A percentile compares a stretch with the other conserved stretches of the same genome.
Conservation (phyloP, 2,888 invertebrate genomes). For the Ligdia adustata region DNA sequence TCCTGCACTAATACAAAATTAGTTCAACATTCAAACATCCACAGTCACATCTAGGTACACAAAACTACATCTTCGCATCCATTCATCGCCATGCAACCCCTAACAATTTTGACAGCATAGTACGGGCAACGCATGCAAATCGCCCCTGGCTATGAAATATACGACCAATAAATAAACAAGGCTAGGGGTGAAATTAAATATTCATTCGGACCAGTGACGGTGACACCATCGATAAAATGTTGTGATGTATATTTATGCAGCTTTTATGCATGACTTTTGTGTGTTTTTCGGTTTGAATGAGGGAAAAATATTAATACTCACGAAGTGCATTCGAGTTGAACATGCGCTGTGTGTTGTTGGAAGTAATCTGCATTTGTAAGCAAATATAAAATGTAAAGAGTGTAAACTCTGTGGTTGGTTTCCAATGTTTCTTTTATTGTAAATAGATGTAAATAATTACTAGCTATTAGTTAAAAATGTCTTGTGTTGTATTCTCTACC, state of each 20-base stretch:
- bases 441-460: too few species aligned
- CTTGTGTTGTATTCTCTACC: too few species aligned
- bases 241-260: constrained; percentile 24
- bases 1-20: too few species aligned
- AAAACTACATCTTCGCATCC: constrained; percentile 8
- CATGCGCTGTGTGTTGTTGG: background rate
- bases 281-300: constrained; percentile 25
- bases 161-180: constrained; percentile 83
- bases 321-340: constrained; percentile 1
- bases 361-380: too few species aligned
- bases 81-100: constrained; percentile 48
- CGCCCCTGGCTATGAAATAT: constrained; percentile 77
- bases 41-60: constrained; percentile 3
- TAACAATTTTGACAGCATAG: constrained; percentile 61
- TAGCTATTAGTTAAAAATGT: too few species aligned
- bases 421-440: too few species aligned
- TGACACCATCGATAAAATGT: constrained; percentile 40
- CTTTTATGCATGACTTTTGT: constrained; percentile 24
- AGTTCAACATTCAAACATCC: too few species aligned
- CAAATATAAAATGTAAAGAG: too few species aligned
- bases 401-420: too few species aligned
- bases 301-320: constrained; percentile 7
- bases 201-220: constrained; percentile 66
- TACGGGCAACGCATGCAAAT: constrained; percentile 68
- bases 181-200: constrained; percentile 82